Percentiles rank a stretch among this genome's conserved stretches.
These are phyloP conservation scores for Zygothrica quintamaculata DNA, from an alignment of 2,888 invertebrate genomes.

Conservation along the genomic window DNA sequence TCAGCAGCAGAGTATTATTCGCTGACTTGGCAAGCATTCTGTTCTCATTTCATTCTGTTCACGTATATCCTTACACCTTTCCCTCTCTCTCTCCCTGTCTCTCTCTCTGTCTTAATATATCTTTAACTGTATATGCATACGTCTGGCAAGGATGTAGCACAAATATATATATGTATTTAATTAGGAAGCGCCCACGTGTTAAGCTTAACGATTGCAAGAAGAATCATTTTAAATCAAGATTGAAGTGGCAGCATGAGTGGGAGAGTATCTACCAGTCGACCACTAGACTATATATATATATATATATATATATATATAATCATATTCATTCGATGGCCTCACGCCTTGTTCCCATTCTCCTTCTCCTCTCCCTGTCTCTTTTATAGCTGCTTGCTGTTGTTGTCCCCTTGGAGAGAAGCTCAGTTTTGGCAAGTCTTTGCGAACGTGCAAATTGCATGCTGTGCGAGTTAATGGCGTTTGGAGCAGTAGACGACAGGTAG, in stretches of 20 bases:
- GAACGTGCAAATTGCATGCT: constrained; percentile 75
- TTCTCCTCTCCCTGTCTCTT: constrained; percentile 10
- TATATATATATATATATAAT: too few relatives aligned
- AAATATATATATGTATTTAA: constrained; percentile 68
- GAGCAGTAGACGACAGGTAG: constrained; percentile 26
- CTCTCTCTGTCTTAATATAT: constrained; percentile 20
- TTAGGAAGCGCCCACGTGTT: constrained; percentile 61
- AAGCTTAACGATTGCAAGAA: constrained; percentile 22
- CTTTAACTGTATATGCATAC: neutral
- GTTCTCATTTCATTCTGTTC: constrained; percentile 15
- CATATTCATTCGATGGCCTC: constrained; percentile 29
- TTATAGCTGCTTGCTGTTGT: too few relatives aligned
- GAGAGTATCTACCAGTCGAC: neutral
- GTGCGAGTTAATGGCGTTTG: constrained; percentile 71
- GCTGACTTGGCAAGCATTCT: constrained; percentile 51
- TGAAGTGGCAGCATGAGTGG: too few relatives aligned
- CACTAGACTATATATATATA: constrained; percentile 12
- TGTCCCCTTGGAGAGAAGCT: constrained; percentile 56
- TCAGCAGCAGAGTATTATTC: constrained; percentile 44
- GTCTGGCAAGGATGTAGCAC: constrained; percentile 43
- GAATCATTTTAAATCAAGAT: too few relatives aligned
- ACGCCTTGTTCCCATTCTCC: neutral
- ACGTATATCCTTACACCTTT: constrained; percentile 32
- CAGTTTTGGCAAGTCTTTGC: constrained; percentile 73
- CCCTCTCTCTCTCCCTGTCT: constrained; percentile 27